phyloP scores from a whole-genome alignment of 2,888 invertebrate genomes.

The Stictocephala bisonia region DNA sequence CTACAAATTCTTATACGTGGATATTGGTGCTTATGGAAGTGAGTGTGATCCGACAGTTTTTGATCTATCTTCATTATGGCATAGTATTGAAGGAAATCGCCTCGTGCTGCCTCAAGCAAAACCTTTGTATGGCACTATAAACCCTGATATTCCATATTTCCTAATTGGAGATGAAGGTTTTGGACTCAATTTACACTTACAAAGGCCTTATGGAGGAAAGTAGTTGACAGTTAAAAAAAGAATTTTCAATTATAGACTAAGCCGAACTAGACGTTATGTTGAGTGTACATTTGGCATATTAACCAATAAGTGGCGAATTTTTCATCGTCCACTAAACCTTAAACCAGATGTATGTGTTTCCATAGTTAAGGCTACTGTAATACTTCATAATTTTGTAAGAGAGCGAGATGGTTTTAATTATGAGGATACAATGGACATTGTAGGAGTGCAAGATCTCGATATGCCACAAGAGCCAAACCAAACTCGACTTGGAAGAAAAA shows the following conservation, averaged over 20 bases:
- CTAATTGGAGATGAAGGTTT: too few species aligned
- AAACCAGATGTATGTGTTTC: too few species aligned
- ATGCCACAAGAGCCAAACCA: not conserved
- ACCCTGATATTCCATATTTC: constrained; percentile 29
- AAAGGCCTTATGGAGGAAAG: too few species aligned
- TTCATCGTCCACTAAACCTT: too few species aligned
- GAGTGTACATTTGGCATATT: too few species aligned
- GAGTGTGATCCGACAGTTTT: constrained; percentile 48
- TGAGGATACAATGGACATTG: constrained; percentile 22
- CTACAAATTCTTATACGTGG: constrained; percentile 43
- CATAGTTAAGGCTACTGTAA: constrained; percentile 8
- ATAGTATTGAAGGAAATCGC: constrained; percentile 21
- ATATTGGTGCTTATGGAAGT: constrained; percentile 42
- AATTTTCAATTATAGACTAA: too few species aligned
- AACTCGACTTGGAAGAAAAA: constrained; percentile 28
- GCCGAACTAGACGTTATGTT: too few species aligned
- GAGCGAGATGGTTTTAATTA: constrained; percentile 4
- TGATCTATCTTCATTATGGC: constrained; percentile 33
- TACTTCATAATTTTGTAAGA: constrained; percentile 28
- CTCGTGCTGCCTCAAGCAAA: constrained; percentile 29
- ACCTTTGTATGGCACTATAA: constrained; percentile 22
- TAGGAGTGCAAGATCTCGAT: constrained; percentile 14
- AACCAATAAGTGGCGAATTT: too few species aligned
- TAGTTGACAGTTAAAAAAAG: too few species aligned
- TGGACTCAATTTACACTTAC: too few species aligned